These are phyloP conservation scores for Zaprionus ghesquierei DNA, from an alignment of 1,140 invertebrate species.

Conservation along the genomic window DNA sequence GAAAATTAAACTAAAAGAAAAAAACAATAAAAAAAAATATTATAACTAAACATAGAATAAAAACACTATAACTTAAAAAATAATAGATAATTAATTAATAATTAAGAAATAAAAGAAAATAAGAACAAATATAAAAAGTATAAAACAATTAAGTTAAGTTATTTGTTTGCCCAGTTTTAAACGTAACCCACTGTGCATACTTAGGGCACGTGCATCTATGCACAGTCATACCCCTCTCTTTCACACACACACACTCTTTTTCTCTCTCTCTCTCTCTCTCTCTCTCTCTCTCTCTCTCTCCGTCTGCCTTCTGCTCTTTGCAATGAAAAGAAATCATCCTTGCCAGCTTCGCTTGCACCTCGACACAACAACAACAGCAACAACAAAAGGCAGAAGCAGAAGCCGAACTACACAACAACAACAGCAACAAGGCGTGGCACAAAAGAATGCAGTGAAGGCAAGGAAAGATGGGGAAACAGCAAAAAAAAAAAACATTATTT, in stretches of 20 bases:
- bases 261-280: neutral
- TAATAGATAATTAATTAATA: neutral
- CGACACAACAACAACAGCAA: slow-evolving; percentile 40
- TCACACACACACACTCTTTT: neutral
- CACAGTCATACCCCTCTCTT: neutral
- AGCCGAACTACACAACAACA: slow-evolving; percentile 15
- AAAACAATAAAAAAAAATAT: neutral
- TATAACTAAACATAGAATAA: neutral
- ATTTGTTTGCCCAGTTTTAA: neutral
- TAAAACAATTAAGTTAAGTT: no score
- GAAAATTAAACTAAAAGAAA: neutral
- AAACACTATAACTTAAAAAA: neutral
- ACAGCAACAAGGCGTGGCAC: slow-evolving; percentile 41
- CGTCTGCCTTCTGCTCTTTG: neutral
- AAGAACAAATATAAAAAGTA: no score
- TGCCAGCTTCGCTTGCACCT: neutral
- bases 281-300: neutral
- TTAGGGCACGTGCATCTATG: slow-evolving; percentile 51
- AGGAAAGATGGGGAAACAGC: neutral
- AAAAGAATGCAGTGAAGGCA: slow-evolving; percentile 50
- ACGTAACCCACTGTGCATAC: slow-evolving; percentile 37
- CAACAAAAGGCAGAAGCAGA: slow-evolving; percentile 6
- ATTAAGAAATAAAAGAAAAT: neutral
- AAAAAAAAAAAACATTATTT: slow-evolving; percentile 57
- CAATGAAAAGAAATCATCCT: slow-evolving; percentile 15